Evolutionary conservation across 2,113 vertebrate species (phyloP), one percentile per base, ranked within the genome.

Genomic region (Brachirus orientalis): DNA sequence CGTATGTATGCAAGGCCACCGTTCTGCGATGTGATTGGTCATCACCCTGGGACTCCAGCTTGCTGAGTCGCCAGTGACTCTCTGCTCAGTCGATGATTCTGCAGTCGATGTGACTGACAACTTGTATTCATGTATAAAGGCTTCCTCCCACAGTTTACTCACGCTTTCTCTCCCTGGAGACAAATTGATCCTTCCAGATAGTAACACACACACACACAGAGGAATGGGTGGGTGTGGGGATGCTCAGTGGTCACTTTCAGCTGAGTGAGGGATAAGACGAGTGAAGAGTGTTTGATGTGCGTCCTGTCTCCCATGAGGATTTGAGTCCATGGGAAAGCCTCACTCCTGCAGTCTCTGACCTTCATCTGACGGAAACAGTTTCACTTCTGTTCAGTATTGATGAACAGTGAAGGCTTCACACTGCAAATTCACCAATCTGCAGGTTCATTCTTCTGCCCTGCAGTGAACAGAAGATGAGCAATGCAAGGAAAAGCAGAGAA

Each of bases 321-420:
- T 47, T 64, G 22, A 38, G 58, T 64, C 44, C 28, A 51, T 63
- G 69, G 74, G 65, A 82, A 74, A 63, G 36, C 14, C 18, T 43
- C 36, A 7, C 8, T 48, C 51, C 38, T 47, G n/a, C 19, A 43
- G 14, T 43, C 14, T 43, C 40, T 43, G 40, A 43, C 41, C 12
- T 56, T 13, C 46, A 50, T 16, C 57, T 54, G 40, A 69, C 45
- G 28, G 45, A 53, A 28, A 28, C 28, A 2, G 28, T 6, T 28
- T 28, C 37, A 56, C 40, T 75, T 57, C 10, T 71, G 63, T 69
- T 45, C 52, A 47, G 17, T 60, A 77, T 72, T 1, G 63, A 47
- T 72, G 53, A 60, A 45, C 53, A 41, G 37, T 40, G 12, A 56
- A 36, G 52, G 9, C 20, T 66, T 35, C 7, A 18, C 47, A 16